These are phyloP conservation scores for Sturnira hondurensis DNA, from an alignment of 2,113 vertebrate species.

Conservation along the genomic window DNA sequence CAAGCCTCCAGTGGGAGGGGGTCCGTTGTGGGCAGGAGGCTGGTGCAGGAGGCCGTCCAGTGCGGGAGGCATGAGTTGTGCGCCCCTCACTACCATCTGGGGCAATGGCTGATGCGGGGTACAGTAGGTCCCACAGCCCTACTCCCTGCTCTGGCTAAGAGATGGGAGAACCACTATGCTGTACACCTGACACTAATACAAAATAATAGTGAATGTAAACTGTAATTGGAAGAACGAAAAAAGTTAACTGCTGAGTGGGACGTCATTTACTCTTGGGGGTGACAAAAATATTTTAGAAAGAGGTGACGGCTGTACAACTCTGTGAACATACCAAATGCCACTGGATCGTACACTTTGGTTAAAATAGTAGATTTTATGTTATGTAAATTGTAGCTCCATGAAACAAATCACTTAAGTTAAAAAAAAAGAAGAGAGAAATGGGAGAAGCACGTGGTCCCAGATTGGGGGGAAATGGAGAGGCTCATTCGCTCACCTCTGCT, in stretches of 20 bases:
- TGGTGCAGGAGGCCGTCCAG: fast-evolving
- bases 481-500: neutral
- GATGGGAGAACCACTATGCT: neutral
- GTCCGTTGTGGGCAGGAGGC: no score
- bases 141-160: neutral
- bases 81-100: neutral
- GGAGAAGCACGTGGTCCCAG: neutral
- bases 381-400: neutral
- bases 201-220: neutral
- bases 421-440: neutral
- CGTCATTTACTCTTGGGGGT: neutral
- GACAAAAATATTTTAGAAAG: neutral
- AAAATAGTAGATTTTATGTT: neutral
- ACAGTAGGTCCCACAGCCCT: neutral
- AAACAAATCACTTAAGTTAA: neutral
- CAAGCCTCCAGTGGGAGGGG: fast-evolving
- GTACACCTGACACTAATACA: neutral
- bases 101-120: neutral
- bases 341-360: neutral
- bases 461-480: fast-evolving
- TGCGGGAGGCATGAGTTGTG: neutral
- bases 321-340: neutral
- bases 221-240: neutral
- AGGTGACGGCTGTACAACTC: neutral
- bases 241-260: neutral